phyloP scores from a whole-genome alignment of 2,888 invertebrate genomes.

The Acrocera orbiculus region DNA sequence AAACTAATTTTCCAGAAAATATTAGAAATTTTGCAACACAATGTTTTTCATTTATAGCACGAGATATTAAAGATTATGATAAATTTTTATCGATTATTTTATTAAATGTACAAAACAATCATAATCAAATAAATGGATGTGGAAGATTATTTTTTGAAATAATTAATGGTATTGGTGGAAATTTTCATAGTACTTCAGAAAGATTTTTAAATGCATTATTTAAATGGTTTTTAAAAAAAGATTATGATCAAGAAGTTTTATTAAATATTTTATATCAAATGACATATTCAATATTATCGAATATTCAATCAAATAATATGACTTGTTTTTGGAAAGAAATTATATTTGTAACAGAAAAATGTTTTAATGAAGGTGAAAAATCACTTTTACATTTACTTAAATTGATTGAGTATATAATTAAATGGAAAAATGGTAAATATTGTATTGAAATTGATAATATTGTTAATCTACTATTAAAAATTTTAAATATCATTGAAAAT shows the following conservation, averaged over 20 bases:
- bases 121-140: slow-evolving; percentile 39
- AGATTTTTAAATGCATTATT: slow-evolving; percentile 51
- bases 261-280: slow-evolving; percentile 48
- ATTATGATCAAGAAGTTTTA: neutral
- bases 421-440: slow-evolving; percentile 45
- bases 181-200: slow-evolving; percentile 71
- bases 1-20: slow-evolving; percentile 54
- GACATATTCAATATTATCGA: slow-evolving; percentile 42
- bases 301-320: slow-evolving; percentile 45
- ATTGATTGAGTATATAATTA: too few relatives aligned
- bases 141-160: slow-evolving; percentile 80
- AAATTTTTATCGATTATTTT: slow-evolving; percentile 54
- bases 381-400: too few relatives aligned
- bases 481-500: slow-evolving; percentile 14
- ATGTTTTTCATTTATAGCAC: slow-evolving; percentile 85
- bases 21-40: slow-evolving; percentile 89
- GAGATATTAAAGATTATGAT: slow-evolving; percentile 67
- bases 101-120: slow-evolving; percentile 42
- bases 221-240: slow-evolving; percentile 36
- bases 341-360: slow-evolving; percentile 24
- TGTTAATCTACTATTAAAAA: slow-evolving; percentile 34
- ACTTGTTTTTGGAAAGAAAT: slow-evolving; percentile 46
- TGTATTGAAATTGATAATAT: slow-evolving; percentile 41
- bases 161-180: slow-evolving; percentile 60
- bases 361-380: slow-evolving; percentile 3